A percentile compares a stretch with the other conserved stretches of the same genome.
phyloP scores from a whole-genome alignment of 2,888 invertebrate species.

The Chrysolina haemoptera region DNA sequence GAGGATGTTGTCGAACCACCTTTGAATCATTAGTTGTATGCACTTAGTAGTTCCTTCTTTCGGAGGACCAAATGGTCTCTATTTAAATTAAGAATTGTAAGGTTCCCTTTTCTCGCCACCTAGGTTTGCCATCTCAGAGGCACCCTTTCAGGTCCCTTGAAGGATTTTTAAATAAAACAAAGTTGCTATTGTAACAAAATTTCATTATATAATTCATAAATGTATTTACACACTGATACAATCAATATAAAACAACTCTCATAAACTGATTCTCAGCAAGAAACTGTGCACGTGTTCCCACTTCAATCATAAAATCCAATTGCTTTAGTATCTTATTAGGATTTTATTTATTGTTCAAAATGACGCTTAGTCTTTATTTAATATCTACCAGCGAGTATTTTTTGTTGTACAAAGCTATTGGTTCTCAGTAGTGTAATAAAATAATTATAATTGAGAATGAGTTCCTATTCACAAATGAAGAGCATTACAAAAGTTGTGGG shows the following conservation, averaged over 20 bases:
- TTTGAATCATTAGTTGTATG: no score
- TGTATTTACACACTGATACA: conserved; percentile 57
- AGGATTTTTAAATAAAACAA: conserved; percentile 26
- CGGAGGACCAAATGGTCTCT: no score
- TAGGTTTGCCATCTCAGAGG: no score
- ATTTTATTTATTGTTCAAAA: conserved; percentile 41
- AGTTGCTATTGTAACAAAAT: conserved; percentile 53
- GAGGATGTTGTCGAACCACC: no score
- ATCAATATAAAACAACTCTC: conserved; percentile 52
- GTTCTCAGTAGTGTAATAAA: neutral
- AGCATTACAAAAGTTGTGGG: neutral
- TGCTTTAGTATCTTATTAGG: conserved; percentile 42
- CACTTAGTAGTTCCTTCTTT: no score
- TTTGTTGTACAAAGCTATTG: conserved; percentile 34
- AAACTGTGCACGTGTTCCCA: conserved; percentile 46
- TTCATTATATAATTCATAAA: conserved; percentile 53
- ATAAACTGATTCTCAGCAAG: conserved; percentile 44
- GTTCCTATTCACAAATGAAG: neutral
- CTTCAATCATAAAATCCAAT: conserved; percentile 41
- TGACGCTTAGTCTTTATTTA: conserved; percentile 44
- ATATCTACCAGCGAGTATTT: conserved; percentile 51
- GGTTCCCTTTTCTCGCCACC: no score
- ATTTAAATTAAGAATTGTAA: no score
- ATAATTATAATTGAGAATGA: neutral
- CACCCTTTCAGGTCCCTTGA: no score